Evolutionary conservation across 2,888 invertebrate genomes (phyloP).

Genomic region (Agonopterix alstromeriana): DNA sequence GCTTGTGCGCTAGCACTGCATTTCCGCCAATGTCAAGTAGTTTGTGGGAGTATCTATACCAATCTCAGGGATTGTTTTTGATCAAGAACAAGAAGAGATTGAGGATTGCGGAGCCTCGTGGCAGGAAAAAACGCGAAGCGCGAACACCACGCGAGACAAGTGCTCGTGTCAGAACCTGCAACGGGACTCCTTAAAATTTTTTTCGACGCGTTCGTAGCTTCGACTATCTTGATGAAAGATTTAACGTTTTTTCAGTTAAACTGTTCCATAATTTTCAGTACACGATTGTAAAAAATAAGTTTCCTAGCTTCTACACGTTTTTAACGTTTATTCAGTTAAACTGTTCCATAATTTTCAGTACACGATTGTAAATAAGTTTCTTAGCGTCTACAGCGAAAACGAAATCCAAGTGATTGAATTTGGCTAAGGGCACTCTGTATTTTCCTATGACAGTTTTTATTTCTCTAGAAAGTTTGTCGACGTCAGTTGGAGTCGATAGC

Average conservation of each 20-base stretch:
- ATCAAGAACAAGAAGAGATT: too few species aligned
- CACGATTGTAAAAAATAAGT: conserved; percentile 75
- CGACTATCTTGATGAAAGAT: too few species aligned
- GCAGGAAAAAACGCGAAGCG: too few species aligned
- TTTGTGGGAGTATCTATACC: too few species aligned
- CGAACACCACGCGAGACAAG: too few species aligned
- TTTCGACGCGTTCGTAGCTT: too few species aligned
- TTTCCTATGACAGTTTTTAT: conserved; percentile 61
- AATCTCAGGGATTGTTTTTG: too few species aligned
- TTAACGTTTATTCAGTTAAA: conserved; percentile 35
- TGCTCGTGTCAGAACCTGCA: too few species aligned
- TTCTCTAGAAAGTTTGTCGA: conserved; percentile 48
- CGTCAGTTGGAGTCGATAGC: conserved; percentile 64
- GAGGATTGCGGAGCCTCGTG: too few species aligned
- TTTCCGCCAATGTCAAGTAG: too few species aligned
- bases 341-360: conserved; percentile 58
- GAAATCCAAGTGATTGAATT: conserved; percentile 77
- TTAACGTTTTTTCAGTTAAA: conserved; percentile 35
- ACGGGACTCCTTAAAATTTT: too few species aligned
- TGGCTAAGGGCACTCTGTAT: conserved; percentile 54
- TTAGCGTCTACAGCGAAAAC: conserved; percentile 76
- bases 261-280: conserved; percentile 58
- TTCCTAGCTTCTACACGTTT: conserved; percentile 72
- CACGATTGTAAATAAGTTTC: conserved; percentile 73
- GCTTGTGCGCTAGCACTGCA: too few species aligned